These are phyloP conservation scores for Chiloscyllium plagiosum DNA, from an alignment of 2,113 vertebrate species.

Conservation along the genomic window DNA sequence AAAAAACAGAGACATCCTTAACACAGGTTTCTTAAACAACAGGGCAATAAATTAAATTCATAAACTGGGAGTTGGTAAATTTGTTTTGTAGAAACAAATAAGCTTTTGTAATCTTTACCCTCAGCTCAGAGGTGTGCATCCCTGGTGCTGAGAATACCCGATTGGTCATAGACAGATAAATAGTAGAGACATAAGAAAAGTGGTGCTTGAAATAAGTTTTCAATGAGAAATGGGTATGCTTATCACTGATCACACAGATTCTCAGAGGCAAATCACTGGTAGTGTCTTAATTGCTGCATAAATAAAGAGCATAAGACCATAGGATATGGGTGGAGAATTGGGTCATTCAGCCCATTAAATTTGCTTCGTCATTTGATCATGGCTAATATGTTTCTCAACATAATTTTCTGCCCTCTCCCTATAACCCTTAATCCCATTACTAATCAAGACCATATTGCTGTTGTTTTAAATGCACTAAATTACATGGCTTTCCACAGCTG, in stretches of 20 bases:
- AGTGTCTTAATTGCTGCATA: background rate
- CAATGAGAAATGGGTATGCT: background rate
- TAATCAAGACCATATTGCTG: too few species aligned
- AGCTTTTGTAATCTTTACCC: background rate
- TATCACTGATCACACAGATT: background rate
- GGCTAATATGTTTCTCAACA: too few species aligned
- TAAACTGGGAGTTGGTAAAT: background rate
- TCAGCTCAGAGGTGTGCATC: background rate
- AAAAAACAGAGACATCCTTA: background rate
- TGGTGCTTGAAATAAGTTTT: background rate
- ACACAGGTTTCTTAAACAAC: background rate
- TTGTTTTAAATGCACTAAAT: too few species aligned
- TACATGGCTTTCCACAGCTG: too few species aligned
- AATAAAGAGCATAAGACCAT: too few species aligned
- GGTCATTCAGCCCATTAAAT: too few species aligned
- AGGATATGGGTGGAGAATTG: too few species aligned
- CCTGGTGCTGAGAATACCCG: background rate
- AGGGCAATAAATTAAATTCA: background rate
- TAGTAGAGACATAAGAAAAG: background rate
- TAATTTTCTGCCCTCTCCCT: too few species aligned
- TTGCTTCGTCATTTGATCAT: too few species aligned
- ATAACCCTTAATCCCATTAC: too few species aligned
- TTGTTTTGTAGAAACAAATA: background rate
- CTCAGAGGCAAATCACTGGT: background rate
- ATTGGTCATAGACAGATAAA: background rate